Base-by-base conservation (phyloP, 2,797 vertebrate genomes). In the Sebastes dallii region DNA sequence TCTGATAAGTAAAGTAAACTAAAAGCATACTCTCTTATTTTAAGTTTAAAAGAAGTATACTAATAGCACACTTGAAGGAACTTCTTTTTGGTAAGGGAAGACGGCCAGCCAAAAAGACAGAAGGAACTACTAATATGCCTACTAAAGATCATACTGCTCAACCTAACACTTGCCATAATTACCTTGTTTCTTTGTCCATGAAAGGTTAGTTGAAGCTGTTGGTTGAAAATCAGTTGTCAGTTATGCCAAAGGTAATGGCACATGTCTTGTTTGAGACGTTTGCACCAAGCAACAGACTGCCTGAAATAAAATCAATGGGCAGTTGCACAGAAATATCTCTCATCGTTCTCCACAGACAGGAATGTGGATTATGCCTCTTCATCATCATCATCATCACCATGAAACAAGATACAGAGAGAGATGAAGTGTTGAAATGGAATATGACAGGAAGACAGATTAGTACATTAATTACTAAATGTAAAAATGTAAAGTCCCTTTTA, bases 271-370 rank as follows among this genome's bases (percentile, higher is more conserved):
- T 25, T 82, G 69, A 75, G 58, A 56, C 36, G 16, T 79, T 32
- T 69, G 27, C 58, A 50, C 22, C 61, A 39, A 59, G 60, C 58
- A 64, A n/a, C 34, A 66, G 69, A 65, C 32, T n/a, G 34, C 32
- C 69, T 59, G 20, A 83, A 78, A 79, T 30, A 25, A 42, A 50
- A 25, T 65, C 5, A 27, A 58, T 52, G 52, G 42, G 64, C 58
- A 66, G 65, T 76, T 34, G 50, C 24, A 76, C 54, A 68, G 80
- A 25, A 76, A 80, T 72, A 66, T 80, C 58, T 64, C 70, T 74
- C 73, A 81, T 84, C 75, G 67, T 58, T 50, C 72, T 36, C 14
- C 62, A 59, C 81, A 66, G 71, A 73, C 52, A 67, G 62, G 27
- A 77, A 50, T 71, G 24, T 60, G 59, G 20, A 46, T 68, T 18